Conservation (phyloP, 2,888 invertebrate genomes). For the Lutraria lutraria region DNA sequence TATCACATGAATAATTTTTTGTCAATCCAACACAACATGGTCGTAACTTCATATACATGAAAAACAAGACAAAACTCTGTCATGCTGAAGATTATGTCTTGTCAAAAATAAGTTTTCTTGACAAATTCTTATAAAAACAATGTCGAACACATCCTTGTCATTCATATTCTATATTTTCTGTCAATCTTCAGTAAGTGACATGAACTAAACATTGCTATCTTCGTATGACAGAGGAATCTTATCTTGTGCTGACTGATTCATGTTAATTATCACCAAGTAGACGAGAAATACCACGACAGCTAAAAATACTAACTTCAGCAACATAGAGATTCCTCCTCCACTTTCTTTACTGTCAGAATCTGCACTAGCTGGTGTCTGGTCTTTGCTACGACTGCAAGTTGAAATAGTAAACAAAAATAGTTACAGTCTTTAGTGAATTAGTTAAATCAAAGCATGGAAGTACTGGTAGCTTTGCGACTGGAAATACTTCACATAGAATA, state of each 20-base stretch:
- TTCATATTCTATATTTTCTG: background rate
- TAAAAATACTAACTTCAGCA: constrained; percentile 74
- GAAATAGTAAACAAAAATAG: background rate
- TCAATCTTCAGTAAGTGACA: background rate
- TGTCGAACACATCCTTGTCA: background rate
- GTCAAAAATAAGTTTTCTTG: background rate
- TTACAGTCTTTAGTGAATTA: too few relatives aligned
- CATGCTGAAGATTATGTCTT: too few relatives aligned
- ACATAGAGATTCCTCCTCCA: constrained; percentile 73
- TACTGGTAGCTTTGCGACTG: too few relatives aligned
- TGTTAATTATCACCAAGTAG: constrained; percentile 79
- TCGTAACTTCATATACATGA: too few relatives aligned
- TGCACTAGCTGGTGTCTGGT: background rate
- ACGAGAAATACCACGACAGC: constrained; percentile 72
- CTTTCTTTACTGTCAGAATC: constrained; percentile 51
- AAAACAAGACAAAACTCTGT: too few relatives aligned
- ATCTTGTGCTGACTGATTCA: constrained; percentile 76
- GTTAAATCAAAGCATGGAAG: too few relatives aligned
- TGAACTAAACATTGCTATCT: background rate
- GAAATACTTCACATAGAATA: too few relatives aligned
- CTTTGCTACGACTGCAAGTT: constrained; percentile 24
- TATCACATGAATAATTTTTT: too few relatives aligned
- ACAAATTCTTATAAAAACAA: background rate
- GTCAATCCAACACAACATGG: too few relatives aligned
- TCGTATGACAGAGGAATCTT: constrained; percentile 74